A percentile compares a stretch with the other conserved stretches of the same genome.
phyloP scores from a whole-genome alignment of 2,797 vertebrate species.

The Falco novaeseelandiae region DNA sequence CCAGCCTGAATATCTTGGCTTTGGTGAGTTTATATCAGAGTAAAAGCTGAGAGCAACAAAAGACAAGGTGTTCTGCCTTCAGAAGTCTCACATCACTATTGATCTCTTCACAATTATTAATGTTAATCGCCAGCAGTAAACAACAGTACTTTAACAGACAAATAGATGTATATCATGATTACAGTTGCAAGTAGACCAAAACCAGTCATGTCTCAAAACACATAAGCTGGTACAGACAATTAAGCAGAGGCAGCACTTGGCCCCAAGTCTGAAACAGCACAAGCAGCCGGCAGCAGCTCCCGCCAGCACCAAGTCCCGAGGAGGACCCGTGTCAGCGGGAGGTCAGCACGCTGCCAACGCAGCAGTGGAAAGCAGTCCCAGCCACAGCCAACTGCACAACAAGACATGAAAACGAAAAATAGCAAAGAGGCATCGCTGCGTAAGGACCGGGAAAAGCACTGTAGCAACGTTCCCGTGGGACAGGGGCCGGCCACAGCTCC shows the following conservation, averaged over 20 bases:
- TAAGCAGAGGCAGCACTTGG: background rate
- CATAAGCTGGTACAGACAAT: background rate
- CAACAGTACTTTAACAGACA: background rate
- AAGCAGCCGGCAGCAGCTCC: background rate
- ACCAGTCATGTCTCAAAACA: background rate
- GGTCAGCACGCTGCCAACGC: background rate
- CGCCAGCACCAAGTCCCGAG: fast-evolving
- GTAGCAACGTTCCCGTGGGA: slow-evolving; percentile 30
- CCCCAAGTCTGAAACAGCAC: background rate
- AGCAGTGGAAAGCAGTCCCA: background rate
- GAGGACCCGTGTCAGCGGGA: background rate
- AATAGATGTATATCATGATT: fast-evolving
- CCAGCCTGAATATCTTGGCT: background rate
- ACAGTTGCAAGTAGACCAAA: background rate
- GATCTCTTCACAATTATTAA: background rate
- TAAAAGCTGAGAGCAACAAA: background rate
- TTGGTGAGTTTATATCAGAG: background rate
- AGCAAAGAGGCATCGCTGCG: background rate
- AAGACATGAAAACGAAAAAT: background rate
- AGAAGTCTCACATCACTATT: background rate
- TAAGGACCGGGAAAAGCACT: slow-evolving; percentile 52
- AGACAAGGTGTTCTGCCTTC: background rate
- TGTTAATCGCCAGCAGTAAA: background rate
- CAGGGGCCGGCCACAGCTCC: background rate
- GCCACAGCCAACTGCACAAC: background rate